These are phyloP conservation scores for Eupsilia transversa DNA, from an alignment of 2,888 invertebrate genomes.

Conservation along the genomic window DNA sequence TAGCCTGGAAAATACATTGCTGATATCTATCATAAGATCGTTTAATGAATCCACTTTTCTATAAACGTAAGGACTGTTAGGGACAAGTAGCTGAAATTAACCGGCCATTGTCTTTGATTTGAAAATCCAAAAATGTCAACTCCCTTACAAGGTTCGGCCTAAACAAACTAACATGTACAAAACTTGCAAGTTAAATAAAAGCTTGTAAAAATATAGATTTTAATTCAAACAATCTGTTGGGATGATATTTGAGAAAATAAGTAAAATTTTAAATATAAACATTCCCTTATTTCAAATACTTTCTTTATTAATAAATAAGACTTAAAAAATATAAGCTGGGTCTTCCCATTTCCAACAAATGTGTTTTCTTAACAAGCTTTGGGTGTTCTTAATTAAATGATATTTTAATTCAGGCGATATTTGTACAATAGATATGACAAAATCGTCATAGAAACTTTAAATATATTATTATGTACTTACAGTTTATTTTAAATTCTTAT, in stretches of 20 bases:
- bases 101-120: background rate
- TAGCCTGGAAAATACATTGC: background rate
- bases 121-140: background rate
- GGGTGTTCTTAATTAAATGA: constrained; percentile 4
- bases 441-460: constrained; percentile 31
- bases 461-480: constrained; percentile 49
- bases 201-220: no score
- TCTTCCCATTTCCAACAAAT: constrained; percentile 3
- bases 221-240: background rate
- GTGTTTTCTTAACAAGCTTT: background rate
- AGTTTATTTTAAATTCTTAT: constrained; percentile 40
- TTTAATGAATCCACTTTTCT: background rate
- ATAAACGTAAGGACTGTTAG: background rate
- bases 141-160: no score
- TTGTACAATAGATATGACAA: constrained; percentile 37
- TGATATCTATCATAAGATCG: background rate
- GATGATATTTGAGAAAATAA: background rate
- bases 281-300: background rate
- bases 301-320: background rate
- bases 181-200: no score
- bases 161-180: no score
- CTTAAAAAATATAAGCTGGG: constrained; percentile 4
- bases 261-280: background rate
- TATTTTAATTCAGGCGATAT: constrained; percentile 23
- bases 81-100: background rate